Conservation (phyloP, 2,113 vertebrate genomes). For the Solea senegalensis region DNA sequence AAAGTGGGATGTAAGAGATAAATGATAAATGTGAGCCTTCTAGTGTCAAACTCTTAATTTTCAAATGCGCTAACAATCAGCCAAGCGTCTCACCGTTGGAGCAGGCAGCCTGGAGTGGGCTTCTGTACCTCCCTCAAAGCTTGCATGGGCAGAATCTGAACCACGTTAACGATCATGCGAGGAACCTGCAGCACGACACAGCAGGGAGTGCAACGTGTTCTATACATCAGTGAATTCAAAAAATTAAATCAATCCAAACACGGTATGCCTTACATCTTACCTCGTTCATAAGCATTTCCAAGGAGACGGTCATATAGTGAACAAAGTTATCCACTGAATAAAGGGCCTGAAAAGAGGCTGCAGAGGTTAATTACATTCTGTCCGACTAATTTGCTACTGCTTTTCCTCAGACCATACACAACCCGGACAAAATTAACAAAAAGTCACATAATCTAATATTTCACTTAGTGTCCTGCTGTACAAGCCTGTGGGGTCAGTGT, state of each 20-base stretch:
- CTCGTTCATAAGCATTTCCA: constrained; percentile 86
- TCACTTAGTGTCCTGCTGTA: no score
- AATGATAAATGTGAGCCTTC: no score
- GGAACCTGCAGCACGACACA: constrained; percentile 74
- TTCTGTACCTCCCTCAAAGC: constrained; percentile 81
- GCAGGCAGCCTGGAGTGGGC: constrained; percentile 79
- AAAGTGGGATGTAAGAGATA: no score
- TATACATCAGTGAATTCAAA: not conserved
- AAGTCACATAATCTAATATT: no score
- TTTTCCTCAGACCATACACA: no score
- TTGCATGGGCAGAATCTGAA: constrained; percentile 81
- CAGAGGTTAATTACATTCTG: not conserved
- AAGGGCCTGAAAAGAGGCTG: constrained; percentile 65
- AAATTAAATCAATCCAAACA: not conserved
- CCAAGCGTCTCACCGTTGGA: constrained; percentile 75
- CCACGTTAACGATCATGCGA: constrained; percentile 84
- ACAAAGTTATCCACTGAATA: constrained; percentile 84
- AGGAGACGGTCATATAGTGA: constrained; percentile 78
- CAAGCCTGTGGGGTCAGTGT: no score
- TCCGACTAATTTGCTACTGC: no score
- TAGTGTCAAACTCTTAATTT: no score
- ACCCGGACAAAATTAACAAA: no score
- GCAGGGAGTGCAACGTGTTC: not conserved
- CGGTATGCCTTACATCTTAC: constrained; percentile 44
- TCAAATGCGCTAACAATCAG: no score